A percentile compares a stretch with the other conserved stretches of the same genome.
These are phyloP conservation scores for Rallus limicola DNA, from an alignment of 2,113 vertebrate genomes.

Conservation along the genomic window DNA sequence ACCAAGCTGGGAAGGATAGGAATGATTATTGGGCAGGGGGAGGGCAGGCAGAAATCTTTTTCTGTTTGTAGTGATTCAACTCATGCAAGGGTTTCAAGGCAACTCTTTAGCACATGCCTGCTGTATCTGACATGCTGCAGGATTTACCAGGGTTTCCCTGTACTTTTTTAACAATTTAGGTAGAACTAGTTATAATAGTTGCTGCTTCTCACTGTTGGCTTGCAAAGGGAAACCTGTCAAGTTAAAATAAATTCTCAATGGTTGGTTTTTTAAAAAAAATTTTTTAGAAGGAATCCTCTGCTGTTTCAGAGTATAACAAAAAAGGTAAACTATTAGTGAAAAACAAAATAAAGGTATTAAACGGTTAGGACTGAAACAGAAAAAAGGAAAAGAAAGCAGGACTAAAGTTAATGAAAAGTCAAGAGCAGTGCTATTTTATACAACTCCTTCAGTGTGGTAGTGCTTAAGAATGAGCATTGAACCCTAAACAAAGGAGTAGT, in stretches of 20 bases:
- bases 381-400: too few relatives aligned
- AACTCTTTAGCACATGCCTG: neutral
- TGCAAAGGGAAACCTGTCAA: neutral
- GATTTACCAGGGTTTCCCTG: neutral
- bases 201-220: neutral
- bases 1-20: neutral
- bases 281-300: neutral
- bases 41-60: neutral
- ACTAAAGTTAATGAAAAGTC: neutral
- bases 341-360: neutral
- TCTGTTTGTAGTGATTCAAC: neutral
- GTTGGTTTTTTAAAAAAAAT: neutral
- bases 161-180: neutral
- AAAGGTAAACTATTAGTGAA: neutral
- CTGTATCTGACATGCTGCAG: neutral
- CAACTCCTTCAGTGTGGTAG: neutral
- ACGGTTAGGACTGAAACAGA: neutral
- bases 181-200: neutral
- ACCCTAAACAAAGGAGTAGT: neutral
- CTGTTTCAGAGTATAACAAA: neutral
- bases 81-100: neutral
- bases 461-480: neutral
- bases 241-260: neutral
- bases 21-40: neutral
- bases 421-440: neutral